Conservation (phyloP, 2,797 vertebrate genomes). For the Danio tinwini region DNA sequence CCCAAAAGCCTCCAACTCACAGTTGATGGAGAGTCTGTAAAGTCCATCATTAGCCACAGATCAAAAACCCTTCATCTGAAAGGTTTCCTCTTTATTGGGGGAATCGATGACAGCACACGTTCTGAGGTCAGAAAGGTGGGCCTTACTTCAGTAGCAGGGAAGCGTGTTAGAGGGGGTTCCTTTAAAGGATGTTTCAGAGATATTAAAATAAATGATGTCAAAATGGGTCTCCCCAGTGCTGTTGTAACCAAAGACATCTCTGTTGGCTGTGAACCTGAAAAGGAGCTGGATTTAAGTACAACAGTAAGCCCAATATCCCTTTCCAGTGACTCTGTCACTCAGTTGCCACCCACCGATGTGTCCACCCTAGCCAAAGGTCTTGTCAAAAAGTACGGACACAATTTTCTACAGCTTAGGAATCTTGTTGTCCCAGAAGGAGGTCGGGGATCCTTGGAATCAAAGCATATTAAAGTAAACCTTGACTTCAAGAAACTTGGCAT, state of each 20-base stretch:
- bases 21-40: conserved; percentile 81
- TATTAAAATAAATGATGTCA: conserved; percentile 79
- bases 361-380: conserved; percentile 75
- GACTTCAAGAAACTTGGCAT: conserved; percentile 85
- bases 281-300: conserved; percentile 56
- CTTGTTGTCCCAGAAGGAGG: conserved; percentile 86
- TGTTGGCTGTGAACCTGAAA: conserved; percentile 85
- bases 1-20: conserved; percentile 80
- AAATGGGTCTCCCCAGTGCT: conserved; percentile 81
- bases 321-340: conserved; percentile 62
- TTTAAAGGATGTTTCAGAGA: conserved; percentile 91
- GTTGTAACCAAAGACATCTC: conserved; percentile 89
- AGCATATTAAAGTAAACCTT: conserved; percentile 85
- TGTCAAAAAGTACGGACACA: conserved; percentile 70
- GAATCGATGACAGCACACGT: conserved; percentile 80
- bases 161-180: conserved; percentile 82
- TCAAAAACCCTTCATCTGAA: conserved; percentile 76
- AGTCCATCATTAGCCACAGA: conserved; percentile 72
- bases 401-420: conserved; percentile 82
- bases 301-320: conserved; percentile 65
- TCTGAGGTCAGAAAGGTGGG: conserved; percentile 79
- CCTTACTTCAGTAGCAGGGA: conserved; percentile 83
- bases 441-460: conserved; percentile 81
- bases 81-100: conserved; percentile 85
- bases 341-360: conserved; percentile 64